Base-by-base conservation (phyloP, 2,888 invertebrate genomes). In the Stegophylla sp. region DNA sequence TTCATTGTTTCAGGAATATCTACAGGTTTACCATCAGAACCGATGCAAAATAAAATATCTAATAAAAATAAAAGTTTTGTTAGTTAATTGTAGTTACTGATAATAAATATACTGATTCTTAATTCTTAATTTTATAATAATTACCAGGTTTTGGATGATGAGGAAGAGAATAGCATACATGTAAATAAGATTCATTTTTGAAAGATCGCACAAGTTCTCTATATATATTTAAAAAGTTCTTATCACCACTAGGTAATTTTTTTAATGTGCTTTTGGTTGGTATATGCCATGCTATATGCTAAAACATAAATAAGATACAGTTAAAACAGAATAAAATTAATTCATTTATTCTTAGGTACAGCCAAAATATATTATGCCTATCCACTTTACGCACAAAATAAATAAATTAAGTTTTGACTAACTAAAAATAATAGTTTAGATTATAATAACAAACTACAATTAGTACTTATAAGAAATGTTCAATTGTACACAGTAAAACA, bases 21-120 rank as follows among this genome's bases (percentile, higher is more conserved):
- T 1, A 82, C 59, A 23, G 79, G 82, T 51, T 64, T 51, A 20
- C 82, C 82, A n/a, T 53, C n/a, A 1, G 34, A 5, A 13, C 56
- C 12, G 1, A 82, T 56, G n/a, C 82, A 82, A 63, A 82, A 71
- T 34, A 82, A 43, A 28, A 69, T 71, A 79, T 82, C 82, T 77
- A 41, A 4, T 15, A 43, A 43, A 15, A 34, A 23, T 28, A 34
- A 34, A 34, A n/a, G n/a, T n/a, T n/a, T 34, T 34, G 7, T 34
- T 7, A 34, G 7, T 5, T 34, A 34, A 34, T 5, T 34, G 34
- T n/a, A n/a, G 7, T 34, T 34, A 7, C 7, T 34, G 34, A 34
- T 34, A 34, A 5, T 34, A 5, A 34, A 34, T 34, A 3, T 34
- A 5, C 4, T 5, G 3, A 34, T 5, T 34, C 7, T 34, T 5